These are phyloP conservation scores for Poecilia gillii DNA, from an alignment of 2,797 vertebrate genomes.

Conservation along the genomic window DNA sequence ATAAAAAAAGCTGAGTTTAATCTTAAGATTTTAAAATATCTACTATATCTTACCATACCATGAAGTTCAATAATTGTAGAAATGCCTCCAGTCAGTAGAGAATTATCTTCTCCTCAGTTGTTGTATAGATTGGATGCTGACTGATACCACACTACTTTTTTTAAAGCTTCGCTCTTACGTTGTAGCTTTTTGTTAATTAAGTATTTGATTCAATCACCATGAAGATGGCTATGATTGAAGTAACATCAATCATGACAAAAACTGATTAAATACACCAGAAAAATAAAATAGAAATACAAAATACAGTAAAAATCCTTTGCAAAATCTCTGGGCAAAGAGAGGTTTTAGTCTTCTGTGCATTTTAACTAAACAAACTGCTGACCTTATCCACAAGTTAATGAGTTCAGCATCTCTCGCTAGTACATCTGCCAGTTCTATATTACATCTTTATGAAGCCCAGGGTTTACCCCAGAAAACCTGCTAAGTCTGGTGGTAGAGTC, in stretches of 20 bases:
- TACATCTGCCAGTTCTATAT: neutral
- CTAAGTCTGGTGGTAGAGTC: too few relatives aligned
- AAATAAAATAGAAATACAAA: neutral
- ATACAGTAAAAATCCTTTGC: neutral
- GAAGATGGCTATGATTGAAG: neutral
- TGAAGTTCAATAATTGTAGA: neutral
- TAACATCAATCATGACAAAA: neutral
- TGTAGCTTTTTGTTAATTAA: neutral
- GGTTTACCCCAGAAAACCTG: too few relatives aligned
- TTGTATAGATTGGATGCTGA: neutral
- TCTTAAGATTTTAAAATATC: neutral
- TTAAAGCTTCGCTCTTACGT: neutral
- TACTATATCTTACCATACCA: neutral
- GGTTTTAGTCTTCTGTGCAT: neutral
- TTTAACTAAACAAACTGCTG: neutral
- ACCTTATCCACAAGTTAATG: neutral
- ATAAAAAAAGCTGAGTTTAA: neutral
- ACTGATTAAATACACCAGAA: neutral
- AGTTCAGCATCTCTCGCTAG: neutral
- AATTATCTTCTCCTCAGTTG: neutral
- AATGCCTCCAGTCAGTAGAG: neutral
- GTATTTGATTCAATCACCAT: neutral
- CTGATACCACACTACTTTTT: neutral
- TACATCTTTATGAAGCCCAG: neutral
- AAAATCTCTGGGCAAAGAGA: neutral